A percentile compares a stretch with the other conserved stretches of the same genome.
Conservation (phyloP, 2,888 invertebrate genomes). For the Acronicta psi region DNA sequence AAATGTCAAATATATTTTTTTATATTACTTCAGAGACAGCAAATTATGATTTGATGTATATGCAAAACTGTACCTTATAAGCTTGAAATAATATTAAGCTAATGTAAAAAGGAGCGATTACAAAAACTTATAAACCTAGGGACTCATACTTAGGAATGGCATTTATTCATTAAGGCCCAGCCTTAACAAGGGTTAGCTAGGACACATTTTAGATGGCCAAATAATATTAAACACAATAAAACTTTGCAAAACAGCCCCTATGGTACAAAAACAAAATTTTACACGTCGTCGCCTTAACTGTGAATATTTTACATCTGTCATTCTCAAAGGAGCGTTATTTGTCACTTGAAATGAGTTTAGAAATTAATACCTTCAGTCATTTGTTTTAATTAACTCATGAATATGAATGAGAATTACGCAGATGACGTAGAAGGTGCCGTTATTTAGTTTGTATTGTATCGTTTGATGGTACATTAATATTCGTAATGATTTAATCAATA, state of each 20-base stretch:
- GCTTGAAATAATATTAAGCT: background rate
- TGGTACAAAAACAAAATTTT: conserved; percentile 47
- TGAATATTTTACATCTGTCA: conserved; percentile 60
- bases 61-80: conserved; percentile 1
- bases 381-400: conserved; percentile 81
- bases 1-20: too few species aligned
- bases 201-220: conserved; percentile 19
- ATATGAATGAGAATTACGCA: conserved; percentile 73
- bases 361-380: conserved; percentile 77
- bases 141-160: conserved; percentile 23
- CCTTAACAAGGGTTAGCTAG: conserved; percentile 8
- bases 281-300: conserved; percentile 42
- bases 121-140: conserved; percentile 23
- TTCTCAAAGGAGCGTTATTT: conserved; percentile 67
- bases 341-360: conserved; percentile 72
- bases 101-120: conserved; percentile 11
- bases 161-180: conserved; percentile 12
- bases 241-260: conserved; percentile 34
- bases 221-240: conserved; percentile 20
- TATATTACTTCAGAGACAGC: background rate
- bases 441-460: conserved; percentile 63
- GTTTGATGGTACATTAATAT: conserved; percentile 47
- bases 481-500: conserved; percentile 33
- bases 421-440: conserved; percentile 66
- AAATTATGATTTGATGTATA: background rate